A percentile compares a stretch with the other conserved stretches of the same genome.
Evolutionary conservation across 2,888 invertebrate species (phyloP).

Genomic region (Eupelmus urozonus): DNA sequence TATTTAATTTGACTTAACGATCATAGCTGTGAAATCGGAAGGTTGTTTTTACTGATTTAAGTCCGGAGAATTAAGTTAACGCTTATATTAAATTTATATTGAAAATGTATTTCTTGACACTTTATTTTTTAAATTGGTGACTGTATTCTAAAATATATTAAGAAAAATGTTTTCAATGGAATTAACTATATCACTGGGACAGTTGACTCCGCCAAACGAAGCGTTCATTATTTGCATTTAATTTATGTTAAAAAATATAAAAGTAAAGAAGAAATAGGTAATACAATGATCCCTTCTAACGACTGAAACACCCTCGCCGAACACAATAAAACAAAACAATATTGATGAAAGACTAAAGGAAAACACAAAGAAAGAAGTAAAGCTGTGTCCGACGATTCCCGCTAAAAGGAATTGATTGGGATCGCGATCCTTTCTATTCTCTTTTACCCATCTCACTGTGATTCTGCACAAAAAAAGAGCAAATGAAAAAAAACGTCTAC

Average conservation of each 20-base stretch:
- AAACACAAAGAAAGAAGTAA: neutral
- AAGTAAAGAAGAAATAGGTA: too few species aligned
- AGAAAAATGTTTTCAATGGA: too few species aligned
- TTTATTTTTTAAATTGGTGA: neutral
- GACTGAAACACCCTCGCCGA: slow-evolving; percentile 54
- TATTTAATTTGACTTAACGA: too few species aligned
- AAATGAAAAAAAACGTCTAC: slow-evolving; percentile 23
- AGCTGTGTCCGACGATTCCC: neutral
- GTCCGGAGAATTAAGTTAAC: too few species aligned
- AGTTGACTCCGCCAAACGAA: slow-evolving; percentile 7
- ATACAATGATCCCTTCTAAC: slow-evolving; percentile 22
- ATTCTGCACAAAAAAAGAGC: slow-evolving; percentile 49
- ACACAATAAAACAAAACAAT: slow-evolving; percentile 29
- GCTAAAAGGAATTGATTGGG: slow-evolving; percentile 29
- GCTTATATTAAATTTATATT: too few species aligned
- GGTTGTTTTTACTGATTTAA: too few species aligned
- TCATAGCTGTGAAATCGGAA: too few species aligned
- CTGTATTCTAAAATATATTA: neutral
- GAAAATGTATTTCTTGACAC: too few species aligned
- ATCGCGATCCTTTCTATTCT: too few species aligned
- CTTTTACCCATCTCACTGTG: too few species aligned
- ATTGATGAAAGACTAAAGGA: slow-evolving; percentile 32
- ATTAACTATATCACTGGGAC: slow-evolving; percentile 2
- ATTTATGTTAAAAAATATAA: slow-evolving; percentile 9
- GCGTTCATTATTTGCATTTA: slow-evolving; percentile 38